phyloP scores from a whole-genome alignment of 2,113 vertebrate genomes.

The Protobothrops mucrosquamatus region DNA sequence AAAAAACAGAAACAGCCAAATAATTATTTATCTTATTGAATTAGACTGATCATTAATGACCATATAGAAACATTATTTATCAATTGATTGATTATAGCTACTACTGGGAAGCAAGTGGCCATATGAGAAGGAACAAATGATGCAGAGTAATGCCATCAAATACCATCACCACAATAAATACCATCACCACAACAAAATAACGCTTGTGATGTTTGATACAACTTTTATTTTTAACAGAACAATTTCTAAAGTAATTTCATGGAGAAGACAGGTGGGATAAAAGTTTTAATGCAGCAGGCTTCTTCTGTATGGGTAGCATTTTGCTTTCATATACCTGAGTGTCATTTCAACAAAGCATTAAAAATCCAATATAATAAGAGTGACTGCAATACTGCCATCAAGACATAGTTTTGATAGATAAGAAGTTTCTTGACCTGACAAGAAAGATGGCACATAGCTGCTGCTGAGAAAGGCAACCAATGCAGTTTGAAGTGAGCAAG shows the following conservation, averaged over 20 bases:
- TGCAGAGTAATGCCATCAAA: background rate
- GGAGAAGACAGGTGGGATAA: background rate
- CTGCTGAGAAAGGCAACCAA: too few species aligned
- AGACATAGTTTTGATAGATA: too few species aligned
- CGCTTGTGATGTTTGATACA: background rate
- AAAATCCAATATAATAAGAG: too few species aligned
- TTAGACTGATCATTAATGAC: background rate
- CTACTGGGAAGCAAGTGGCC: background rate
- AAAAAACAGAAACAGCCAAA: background rate
- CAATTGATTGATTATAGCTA: background rate
- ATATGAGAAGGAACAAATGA: background rate
- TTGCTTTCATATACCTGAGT: too few species aligned
- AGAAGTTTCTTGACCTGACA: too few species aligned
- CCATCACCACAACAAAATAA: background rate
- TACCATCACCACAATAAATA: too few species aligned
- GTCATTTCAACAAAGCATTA: too few species aligned
- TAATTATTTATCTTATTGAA: background rate
- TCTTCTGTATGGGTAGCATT: too few species aligned
- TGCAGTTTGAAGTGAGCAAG: background rate
- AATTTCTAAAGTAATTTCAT: background rate
- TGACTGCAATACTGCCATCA: too few species aligned
- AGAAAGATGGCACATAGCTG: too few species aligned
- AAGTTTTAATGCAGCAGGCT: too few species aligned
- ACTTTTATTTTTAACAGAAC: background rate
- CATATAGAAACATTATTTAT: background rate